These are phyloP conservation scores for Autographa pulchrina DNA, from an alignment of 2,888 invertebrate species.

Conservation along the genomic window DNA sequence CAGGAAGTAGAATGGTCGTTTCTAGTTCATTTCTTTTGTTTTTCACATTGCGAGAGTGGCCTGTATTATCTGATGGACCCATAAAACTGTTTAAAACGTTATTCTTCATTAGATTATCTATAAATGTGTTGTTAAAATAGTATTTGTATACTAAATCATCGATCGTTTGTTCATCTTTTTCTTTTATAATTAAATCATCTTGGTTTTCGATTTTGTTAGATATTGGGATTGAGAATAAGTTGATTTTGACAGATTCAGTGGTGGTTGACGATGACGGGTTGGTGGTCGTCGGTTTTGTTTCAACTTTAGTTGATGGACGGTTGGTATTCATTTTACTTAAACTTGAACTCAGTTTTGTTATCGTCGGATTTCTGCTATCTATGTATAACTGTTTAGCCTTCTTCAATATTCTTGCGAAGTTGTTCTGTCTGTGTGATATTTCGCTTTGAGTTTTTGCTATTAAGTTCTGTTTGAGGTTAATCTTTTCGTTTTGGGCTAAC, in stretches of 20 bases:
- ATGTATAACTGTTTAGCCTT: constrained; percentile 78
- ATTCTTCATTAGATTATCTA: constrained; percentile 79
- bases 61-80: constrained; percentile 56
- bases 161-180: constrained; percentile 79
- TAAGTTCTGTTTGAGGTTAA: constrained; percentile 76
- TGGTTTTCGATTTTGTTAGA: constrained; percentile 70
- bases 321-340: constrained; percentile 35
- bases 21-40: constrained; percentile 72
- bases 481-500: constrained; percentile 82
- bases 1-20: constrained; percentile 73
- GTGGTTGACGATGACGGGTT: constrained; percentile 59
- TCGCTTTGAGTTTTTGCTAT: constrained; percentile 82
- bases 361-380: constrained; percentile 58
- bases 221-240: constrained; percentile 77
- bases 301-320: not conserved
- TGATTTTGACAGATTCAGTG: constrained; percentile 79
- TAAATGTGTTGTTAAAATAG: constrained; percentile 85
- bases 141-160: constrained; percentile 85
- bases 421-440: constrained; percentile 81
- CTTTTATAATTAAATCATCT: constrained; percentile 78
- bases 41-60: constrained; percentile 64
- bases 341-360: constrained; percentile 42
- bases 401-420: constrained; percentile 79
- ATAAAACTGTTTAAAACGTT: constrained; percentile 73
- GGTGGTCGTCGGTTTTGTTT: constrained; percentile 27